Evolutionary conservation across 2,113 vertebrate species (phyloP).

Genomic region (Calidris pugnax): DNA sequence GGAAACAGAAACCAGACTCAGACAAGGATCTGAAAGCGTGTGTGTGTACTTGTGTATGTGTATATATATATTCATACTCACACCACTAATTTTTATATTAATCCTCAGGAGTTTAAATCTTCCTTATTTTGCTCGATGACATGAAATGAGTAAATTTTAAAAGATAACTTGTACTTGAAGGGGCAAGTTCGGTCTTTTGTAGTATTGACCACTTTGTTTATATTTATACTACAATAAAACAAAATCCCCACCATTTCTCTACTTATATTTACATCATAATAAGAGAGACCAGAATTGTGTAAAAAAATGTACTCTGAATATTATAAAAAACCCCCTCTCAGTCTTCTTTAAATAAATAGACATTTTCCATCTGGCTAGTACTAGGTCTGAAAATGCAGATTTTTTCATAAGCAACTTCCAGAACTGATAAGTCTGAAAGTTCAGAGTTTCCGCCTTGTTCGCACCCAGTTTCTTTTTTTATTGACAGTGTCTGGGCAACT

Average conservation of each 20-base stretch:
- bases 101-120: background rate
- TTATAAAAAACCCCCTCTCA: background rate
- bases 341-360: background rate
- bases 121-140: background rate
- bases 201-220: background rate
- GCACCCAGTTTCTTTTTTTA: conserved; percentile 12
- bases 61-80: background rate
- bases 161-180: background rate
- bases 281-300: background rate
- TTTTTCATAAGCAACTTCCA: background rate
- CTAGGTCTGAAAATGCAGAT: background rate
- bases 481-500: conserved; percentile 4
- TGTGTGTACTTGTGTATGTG: background rate
- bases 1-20: background rate
- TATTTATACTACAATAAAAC: background rate
- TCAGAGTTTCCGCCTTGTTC: background rate
- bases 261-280: background rate
- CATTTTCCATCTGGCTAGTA: background rate
- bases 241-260: background rate
- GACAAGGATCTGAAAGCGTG: background rate
- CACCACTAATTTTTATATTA: background rate
- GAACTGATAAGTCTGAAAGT: background rate
- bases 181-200: background rate
- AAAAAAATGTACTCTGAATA: background rate
- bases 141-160: background rate